Conservation (phyloP, 2,888 invertebrate species). For the Dicyrtoma fusca region DNA sequence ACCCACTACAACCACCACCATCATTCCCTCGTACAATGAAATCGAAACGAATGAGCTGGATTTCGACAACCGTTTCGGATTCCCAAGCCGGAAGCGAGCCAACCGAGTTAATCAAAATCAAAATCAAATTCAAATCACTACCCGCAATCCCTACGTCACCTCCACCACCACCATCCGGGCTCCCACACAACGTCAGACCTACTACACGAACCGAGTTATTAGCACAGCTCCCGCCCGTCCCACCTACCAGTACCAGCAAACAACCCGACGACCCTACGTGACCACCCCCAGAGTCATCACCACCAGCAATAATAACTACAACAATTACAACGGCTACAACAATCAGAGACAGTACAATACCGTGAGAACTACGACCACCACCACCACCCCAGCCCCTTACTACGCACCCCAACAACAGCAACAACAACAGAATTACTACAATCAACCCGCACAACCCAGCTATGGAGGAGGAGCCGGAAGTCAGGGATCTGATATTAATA, state of each 20-base stretch:
- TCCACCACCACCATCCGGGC: conserved; percentile 34
- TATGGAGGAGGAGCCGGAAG: not conserved
- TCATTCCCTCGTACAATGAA: conserved; percentile 51
- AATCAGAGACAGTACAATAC: not conserved
- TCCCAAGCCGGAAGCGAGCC: conserved; percentile 32
- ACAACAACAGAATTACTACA: conserved; percentile 12
- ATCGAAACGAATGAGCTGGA: conserved; percentile 53
- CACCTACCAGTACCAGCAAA: not conserved
- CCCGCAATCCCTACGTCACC: conserved; percentile 14
- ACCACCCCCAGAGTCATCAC: not conserved
- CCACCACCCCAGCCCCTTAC: conserved; percentile 11
- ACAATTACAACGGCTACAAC: conserved; percentile 28
- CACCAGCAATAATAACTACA: conserved; percentile 34
- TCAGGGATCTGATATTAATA: not conserved
- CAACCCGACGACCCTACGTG: not conserved
- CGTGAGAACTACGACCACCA: conserved; percentile 18
- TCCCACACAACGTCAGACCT: not conserved
- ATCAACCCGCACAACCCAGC: not conserved
- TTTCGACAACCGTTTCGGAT: conserved; percentile 36
- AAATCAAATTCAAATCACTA: not conserved
- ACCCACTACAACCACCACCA: conserved; percentile 28
- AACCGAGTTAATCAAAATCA: not conserved
- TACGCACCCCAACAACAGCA: conserved; percentile 3
- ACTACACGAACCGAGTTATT: not conserved
- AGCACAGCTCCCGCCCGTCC: not conserved